phyloP scores from a whole-genome alignment of 53 echinoderm and acorn worm genomes.

The Pentamera pediparva region DNA sequence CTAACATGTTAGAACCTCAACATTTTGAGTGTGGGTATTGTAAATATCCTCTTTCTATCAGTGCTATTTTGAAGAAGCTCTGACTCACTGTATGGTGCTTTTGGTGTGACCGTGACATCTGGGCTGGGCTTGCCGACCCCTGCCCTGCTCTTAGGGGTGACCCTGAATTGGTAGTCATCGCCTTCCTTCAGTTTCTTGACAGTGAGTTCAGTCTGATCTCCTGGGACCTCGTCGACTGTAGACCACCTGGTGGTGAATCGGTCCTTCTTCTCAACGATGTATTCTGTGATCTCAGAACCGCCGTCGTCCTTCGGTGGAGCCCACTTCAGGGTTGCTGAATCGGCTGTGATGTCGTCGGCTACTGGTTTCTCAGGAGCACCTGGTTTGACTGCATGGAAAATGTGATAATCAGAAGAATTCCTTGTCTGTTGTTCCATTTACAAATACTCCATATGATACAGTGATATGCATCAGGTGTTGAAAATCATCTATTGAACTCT shows the following conservation, averaged over 20 bases:
- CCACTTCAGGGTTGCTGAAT: constrained; percentile 79
- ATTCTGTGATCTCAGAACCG: constrained; percentile 73
- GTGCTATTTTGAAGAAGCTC: no score
- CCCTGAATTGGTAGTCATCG: constrained; percentile 79
- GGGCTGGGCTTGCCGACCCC: constrained; percentile 74
- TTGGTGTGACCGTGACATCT: constrained; percentile 52
- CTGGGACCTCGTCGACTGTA: constrained; percentile 45
- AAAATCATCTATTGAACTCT: no score
- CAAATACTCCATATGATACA: not conserved
- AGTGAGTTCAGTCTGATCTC: constrained; percentile 61
- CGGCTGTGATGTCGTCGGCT: constrained; percentile 66
- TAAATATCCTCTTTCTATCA: no score
- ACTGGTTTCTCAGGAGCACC: constrained; percentile 69
- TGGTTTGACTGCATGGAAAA: constrained; percentile 51
- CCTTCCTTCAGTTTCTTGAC: constrained; percentile 73
- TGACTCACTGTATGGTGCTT: constrained; percentile 84
- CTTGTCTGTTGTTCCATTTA: not conserved
- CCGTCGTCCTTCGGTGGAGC: constrained; percentile 68
- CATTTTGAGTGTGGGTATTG: no score
- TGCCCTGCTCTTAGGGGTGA: constrained; percentile 76
- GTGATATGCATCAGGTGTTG: not conserved
- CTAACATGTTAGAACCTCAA: no score
- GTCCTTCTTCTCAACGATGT: constrained; percentile 87
- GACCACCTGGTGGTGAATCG: constrained; percentile 77
- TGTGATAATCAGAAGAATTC: not conserved